Percentiles rank a stretch among this genome's conserved stretches.
phyloP scores from a whole-genome alignment of 2,113 vertebrate species.

The Thamnophis sirtalis region DNA sequence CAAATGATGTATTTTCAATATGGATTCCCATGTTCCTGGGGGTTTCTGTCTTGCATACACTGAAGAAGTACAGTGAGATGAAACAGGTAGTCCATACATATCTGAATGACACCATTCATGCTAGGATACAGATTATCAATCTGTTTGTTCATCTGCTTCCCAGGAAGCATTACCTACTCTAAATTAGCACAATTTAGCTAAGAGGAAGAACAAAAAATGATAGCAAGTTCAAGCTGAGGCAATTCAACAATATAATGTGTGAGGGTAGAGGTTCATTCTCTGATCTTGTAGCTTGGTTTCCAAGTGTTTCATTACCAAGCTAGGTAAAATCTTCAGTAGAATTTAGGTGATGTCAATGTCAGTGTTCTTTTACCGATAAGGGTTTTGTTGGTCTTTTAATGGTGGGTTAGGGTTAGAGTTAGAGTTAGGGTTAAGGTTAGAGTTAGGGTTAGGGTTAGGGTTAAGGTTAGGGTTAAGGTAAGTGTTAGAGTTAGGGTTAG shows the following conservation, averaged over 20 bases:
- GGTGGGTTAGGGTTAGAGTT: neutral
- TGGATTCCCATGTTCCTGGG: neutral
- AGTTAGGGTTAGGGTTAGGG: too few relatives aligned
- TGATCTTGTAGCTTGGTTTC: neutral
- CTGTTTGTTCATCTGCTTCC: neutral
- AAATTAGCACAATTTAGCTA: neutral
- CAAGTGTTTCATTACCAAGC: neutral
- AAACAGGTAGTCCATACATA: neutral
- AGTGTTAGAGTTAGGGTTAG: too few relatives aligned
- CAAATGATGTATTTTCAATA: too few relatives aligned
- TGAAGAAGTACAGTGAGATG: neutral
- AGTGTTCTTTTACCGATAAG: neutral
- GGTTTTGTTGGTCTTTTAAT: neutral
- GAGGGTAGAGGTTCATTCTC: neutral
- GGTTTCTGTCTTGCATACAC: neutral
- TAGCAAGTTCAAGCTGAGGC: neutral
- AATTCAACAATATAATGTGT: neutral
- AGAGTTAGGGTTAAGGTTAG: too few relatives aligned
- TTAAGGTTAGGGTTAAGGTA: too few relatives aligned
- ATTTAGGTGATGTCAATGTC: neutral
- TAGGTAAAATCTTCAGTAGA: neutral
- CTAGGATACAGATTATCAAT: neutral
- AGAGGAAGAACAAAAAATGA: neutral
- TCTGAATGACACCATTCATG: neutral
- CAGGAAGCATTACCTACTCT: neutral